These are phyloP conservation scores for Natrix natrix DNA, from an alignment of 2,797 vertebrate species.

Conservation along the genomic window DNA sequence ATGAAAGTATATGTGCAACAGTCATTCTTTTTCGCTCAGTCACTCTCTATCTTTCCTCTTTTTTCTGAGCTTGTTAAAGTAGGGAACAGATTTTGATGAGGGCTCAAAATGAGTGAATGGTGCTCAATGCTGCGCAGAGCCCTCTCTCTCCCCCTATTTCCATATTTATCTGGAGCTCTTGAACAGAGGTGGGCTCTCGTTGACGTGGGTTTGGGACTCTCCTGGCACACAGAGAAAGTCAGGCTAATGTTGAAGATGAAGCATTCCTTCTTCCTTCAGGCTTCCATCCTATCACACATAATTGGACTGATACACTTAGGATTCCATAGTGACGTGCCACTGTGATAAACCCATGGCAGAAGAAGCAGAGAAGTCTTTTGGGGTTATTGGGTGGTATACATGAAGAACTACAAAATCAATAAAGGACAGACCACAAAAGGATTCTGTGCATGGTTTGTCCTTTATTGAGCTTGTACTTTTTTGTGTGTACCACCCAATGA, in stretches of 20 bases:
- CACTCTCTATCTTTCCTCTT: background rate
- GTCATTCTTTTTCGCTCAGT: background rate
- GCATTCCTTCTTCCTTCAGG: background rate
- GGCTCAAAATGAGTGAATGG: background rate
- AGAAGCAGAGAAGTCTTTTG: background rate
- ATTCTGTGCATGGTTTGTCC: background rate
- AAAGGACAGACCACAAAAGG: background rate
- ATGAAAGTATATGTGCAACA: background rate
- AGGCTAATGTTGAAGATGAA: background rate
- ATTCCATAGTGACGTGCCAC: background rate
- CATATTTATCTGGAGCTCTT: background rate
- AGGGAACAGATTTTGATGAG: background rate
- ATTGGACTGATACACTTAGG: rapidly evolving
- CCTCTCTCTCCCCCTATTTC: background rate
- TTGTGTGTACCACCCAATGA: background rate
- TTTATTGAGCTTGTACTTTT: background rate
- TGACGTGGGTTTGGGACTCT: background rate
- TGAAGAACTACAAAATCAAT: background rate
- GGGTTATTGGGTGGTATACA: background rate
- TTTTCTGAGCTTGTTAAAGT: background rate
- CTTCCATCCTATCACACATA: background rate
- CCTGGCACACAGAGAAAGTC: background rate
- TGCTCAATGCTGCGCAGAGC: background rate
- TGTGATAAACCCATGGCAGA: background rate
- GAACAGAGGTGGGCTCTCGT: background rate